A percentile compares a stretch with the other conserved stretches of the same genome.
Evolutionary conservation across 2,888 invertebrate genomes (phyloP).

Genomic region (Halictus quadricinctus): DNA sequence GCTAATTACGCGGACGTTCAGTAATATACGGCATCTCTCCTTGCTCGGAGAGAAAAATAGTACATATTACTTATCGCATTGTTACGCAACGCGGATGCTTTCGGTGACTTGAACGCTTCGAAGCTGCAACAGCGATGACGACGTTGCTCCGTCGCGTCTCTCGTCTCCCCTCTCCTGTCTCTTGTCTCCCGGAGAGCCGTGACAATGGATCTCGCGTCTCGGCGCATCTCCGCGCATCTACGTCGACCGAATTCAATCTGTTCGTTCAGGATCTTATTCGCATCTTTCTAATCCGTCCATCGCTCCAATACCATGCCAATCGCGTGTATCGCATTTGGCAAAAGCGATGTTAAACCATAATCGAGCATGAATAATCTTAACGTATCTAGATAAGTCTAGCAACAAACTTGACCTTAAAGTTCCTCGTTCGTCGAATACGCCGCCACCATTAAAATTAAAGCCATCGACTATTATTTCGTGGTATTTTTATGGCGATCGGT

Average conservation of each 20-base stretch:
- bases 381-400: too few relatives aligned
- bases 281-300: background rate
- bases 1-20: slow-evolving; percentile 21
- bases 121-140: slow-evolving; percentile 27
- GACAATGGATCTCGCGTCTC: background rate
- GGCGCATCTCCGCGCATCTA: background rate
- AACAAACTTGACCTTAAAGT: background rate
- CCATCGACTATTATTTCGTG: background rate
- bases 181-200: background rate
- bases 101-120: slow-evolving; percentile 46
- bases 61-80: background rate
- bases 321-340: background rate
- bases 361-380: background rate
- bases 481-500: background rate
- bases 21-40: background rate
- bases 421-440: background rate
- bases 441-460: background rate
- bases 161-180: background rate
- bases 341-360: background rate
- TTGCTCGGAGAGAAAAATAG: background rate
- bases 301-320: too few relatives aligned
- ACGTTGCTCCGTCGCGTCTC: background rate
- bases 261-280: background rate
- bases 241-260: background rate
- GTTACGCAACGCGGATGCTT: slow-evolving; percentile 17